Conservation (phyloP, 2,888 invertebrate species). For the Euplagia quadripunctaria region DNA sequence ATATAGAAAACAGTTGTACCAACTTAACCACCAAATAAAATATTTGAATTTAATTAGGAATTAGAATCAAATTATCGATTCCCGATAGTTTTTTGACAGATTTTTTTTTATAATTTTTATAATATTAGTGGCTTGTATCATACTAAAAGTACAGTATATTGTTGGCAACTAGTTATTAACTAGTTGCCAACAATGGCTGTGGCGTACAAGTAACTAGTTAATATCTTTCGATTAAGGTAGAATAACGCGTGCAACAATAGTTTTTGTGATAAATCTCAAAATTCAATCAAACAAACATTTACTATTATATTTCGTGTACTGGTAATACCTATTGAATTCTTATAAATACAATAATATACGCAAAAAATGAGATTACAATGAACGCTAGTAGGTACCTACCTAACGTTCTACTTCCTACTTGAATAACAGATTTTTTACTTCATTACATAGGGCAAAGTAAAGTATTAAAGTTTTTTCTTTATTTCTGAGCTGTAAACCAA, state of each 20-base stretch:
- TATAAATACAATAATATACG: not conserved
- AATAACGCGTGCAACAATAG: not conserved
- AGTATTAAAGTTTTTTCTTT: constrained; percentile 19
- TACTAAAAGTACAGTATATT: no score
- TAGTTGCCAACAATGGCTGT: not conserved
- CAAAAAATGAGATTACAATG: not conserved
- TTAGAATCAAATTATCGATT: no score
- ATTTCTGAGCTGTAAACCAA: constrained; percentile 44
- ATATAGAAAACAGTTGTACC: no score
- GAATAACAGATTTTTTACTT: constrained; percentile 32
- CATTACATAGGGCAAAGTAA: constrained; percentile 17
- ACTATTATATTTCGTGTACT: not conserved
- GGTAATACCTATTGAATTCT: not conserved
- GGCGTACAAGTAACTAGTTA: not conserved
- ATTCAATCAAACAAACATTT: not conserved
- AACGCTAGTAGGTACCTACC: not conserved
- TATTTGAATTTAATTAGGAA: no score
- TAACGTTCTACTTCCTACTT: constrained; percentile 30
- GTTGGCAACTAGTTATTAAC: no score
- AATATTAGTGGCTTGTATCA: no score
- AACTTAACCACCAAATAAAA: no score
- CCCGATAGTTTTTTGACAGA: no score
- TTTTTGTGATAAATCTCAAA: not conserved
- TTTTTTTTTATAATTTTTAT: no score
- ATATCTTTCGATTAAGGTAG: not conserved